Conservation (phyloP, 2,888 invertebrate genomes). For the Sericinus montela region DNA sequence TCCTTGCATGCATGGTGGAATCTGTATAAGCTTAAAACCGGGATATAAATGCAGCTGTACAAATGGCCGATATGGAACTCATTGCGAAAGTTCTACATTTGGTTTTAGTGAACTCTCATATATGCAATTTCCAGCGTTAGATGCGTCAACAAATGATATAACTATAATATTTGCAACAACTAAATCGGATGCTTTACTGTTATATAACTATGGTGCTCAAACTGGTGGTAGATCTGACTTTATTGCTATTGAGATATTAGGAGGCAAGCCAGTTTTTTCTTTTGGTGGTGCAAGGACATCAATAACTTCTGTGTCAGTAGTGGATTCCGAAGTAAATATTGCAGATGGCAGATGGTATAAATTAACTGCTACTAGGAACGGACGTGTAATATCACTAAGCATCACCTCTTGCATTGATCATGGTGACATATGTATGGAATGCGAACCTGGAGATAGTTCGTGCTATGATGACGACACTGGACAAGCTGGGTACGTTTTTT, state of each 20-base stretch:
- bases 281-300: constrained; percentile 94
- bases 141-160: constrained; percentile 94
- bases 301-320: constrained; percentile 88
- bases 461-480: constrained; percentile 94
- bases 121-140: constrained; percentile 92
- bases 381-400: constrained; percentile 91
- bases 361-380: constrained; percentile 93
- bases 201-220: constrained; percentile 94
- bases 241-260: constrained; percentile 92
- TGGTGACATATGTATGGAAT: constrained; percentile 92
- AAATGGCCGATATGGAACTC: constrained; percentile 92
- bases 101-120: constrained; percentile 94
- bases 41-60: constrained; percentile 92
- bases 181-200: constrained; percentile 89
- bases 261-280: constrained; percentile 91
- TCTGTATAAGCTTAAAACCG: constrained; percentile 92
- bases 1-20: constrained; percentile 94
- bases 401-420: constrained; percentile 90
- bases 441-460: constrained; percentile 87
- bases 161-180: constrained; percentile 94
- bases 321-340: constrained; percentile 81
- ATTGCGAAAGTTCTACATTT: constrained; percentile 93
- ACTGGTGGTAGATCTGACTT: constrained; percentile 95
- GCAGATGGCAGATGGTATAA: constrained; percentile 95
- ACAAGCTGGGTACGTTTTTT: constrained; percentile 87